phyloP scores from a whole-genome alignment of 2,888 invertebrate species.

The Adineta ricciae region DNA sequence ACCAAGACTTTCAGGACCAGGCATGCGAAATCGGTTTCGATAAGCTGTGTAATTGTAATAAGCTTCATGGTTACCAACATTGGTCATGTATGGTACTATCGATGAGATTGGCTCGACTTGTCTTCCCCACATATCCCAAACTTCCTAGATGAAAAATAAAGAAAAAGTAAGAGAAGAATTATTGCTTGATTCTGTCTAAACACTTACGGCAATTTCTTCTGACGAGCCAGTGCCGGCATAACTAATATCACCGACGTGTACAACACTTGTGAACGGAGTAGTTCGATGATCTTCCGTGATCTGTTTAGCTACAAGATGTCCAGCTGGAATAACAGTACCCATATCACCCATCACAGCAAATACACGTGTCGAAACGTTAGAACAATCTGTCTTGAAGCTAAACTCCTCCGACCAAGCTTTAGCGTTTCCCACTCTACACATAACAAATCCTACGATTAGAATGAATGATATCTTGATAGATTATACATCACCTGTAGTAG shows the following conservation, averaged over 20 bases:
- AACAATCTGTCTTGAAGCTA: background rate
- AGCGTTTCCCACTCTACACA: background rate
- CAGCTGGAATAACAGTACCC: background rate
- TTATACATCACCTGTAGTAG: background rate
- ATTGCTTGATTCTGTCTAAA: no score
- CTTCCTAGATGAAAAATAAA: background rate
- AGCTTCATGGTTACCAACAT: slow-evolving; percentile 36
- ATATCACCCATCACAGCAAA: background rate
- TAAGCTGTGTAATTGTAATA: slow-evolving; percentile 36
- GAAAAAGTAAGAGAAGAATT: no score
- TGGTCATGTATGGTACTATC: slow-evolving; percentile 36
- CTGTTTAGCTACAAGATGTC: background rate
- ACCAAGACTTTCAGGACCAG: slow-evolving; percentile 34
- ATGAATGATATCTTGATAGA: background rate
- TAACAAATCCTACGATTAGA: no score
- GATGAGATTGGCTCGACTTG: slow-evolving; percentile 34
- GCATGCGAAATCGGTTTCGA: slow-evolving; percentile 36
- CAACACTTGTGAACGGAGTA: background rate
- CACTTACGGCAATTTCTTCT: background rate
- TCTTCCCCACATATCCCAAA: slow-evolving; percentile 5
- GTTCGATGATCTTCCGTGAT: background rate
- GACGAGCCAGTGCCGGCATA: background rate
- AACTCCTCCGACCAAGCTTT: background rate
- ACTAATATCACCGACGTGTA: background rate
- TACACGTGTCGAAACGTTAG: background rate